phyloP scores from a whole-genome alignment of 2,888 invertebrate species.

The Eremobia ochroleuca region DNA sequence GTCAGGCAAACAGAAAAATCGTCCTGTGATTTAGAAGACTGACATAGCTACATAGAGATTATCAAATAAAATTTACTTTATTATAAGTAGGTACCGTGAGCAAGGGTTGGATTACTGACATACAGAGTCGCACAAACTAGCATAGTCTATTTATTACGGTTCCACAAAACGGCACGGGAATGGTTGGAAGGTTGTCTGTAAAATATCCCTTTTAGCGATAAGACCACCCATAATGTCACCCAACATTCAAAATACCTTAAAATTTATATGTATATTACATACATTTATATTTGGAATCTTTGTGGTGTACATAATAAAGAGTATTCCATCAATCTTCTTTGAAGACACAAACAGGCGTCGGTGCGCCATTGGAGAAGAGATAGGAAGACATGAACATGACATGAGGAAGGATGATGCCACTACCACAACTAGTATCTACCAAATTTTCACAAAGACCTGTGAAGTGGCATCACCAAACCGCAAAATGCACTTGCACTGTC shows the following conservation, averaged over 20 bases:
- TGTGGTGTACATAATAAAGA: neutral
- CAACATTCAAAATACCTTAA: neutral
- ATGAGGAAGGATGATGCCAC: no score
- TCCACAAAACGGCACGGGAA: neutral
- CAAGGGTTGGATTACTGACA: neutral
- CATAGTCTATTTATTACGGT: neutral
- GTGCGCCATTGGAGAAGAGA: neutral
- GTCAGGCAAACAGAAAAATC: neutral
- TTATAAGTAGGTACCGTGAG: neutral
- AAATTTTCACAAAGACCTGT: conserved; percentile 22
- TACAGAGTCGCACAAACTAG: neutral
- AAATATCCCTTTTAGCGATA: no score
- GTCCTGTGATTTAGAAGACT: neutral
- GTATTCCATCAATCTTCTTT: neutral
- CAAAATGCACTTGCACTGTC: conserved; percentile 49
- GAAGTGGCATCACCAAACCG: conserved; percentile 27
- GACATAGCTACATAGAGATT: neutral
- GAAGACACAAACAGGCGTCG: neutral
- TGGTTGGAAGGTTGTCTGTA: no score
- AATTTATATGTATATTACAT: neutral
- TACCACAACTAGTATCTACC: neutral
- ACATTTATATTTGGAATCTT: neutral
- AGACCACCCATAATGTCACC: neutral
- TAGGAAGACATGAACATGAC: neutral
- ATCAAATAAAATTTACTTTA: neutral